These are phyloP conservation scores for Entelurus aequoreus DNA, from an alignment of 2,113 vertebrate genomes.

Conservation along the genomic window DNA sequence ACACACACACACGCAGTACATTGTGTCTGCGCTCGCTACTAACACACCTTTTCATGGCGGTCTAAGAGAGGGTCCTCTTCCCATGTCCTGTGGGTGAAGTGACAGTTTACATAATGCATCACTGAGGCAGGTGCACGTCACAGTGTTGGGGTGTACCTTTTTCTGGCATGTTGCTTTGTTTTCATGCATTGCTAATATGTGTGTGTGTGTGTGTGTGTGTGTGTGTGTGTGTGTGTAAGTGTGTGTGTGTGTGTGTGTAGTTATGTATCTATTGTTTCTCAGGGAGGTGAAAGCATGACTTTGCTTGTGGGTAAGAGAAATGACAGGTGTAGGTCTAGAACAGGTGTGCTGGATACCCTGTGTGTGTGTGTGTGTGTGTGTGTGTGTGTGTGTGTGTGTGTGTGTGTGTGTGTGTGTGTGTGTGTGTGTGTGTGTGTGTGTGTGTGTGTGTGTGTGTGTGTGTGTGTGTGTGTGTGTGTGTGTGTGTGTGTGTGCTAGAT, in stretches of 20 bases:
- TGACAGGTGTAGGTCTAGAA: conserved; percentile 60
- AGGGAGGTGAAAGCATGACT: conserved; percentile 68
- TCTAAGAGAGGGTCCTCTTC: conserved; percentile 43
- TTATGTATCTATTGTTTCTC: conserved; percentile 65
- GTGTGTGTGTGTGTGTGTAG: neutral
- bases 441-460: too few relatives aligned
- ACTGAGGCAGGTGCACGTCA: conserved; percentile 37
- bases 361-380: too few relatives aligned
- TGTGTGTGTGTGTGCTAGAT: too few relatives aligned
- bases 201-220: too few relatives aligned
- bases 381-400: too few relatives aligned
- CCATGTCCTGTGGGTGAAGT: conserved; percentile 44
- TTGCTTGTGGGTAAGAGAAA: conserved; percentile 71
- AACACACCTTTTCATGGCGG: conserved; percentile 42
- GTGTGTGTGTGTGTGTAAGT: too few relatives aligned
- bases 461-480: too few relatives aligned
- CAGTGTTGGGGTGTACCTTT: neutral
- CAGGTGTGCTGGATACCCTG: conserved; percentile 23
- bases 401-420: too few relatives aligned
- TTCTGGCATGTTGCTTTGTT: conserved; percentile 7
- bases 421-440: too few relatives aligned
- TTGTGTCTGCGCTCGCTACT: conserved; percentile 14
- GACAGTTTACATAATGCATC: conserved; percentile 63
- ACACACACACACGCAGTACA: conserved; percentile 20
- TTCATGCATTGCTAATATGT: conserved; percentile 24